Evolutionary conservation across 2,113 vertebrate species (phyloP), one percentile per base, ranked within the genome.

Genomic region (Accipiter cooperii): DNA sequence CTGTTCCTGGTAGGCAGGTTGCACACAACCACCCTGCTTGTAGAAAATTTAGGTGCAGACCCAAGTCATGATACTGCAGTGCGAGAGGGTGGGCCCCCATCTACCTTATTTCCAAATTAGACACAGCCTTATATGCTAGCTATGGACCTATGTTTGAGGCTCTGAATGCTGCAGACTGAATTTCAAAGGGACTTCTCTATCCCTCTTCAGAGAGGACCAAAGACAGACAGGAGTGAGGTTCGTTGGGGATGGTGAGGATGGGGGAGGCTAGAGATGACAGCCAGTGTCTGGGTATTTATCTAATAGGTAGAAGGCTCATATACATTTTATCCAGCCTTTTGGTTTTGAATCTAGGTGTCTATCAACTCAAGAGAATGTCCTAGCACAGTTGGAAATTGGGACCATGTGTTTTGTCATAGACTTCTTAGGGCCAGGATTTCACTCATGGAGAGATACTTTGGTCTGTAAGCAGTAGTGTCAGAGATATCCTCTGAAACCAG

Each of bases 41-140:
- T 54, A 52, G 91, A 84, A 89, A 61, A 77, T 47, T 7, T 24
- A 73, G 13, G 11, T 18, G 9, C n/a, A 49, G 34, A 61, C 24
- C 6, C 24, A 63, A 58, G 65, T 36, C n/a, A 9, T 18, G 38
- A 36, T 34, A 71, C 18, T 28, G 70, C 13, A 25, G 36, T 38
- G 34, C 0, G 4, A 89, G n/a, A 74, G 15, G 47, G 54, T 46
- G 29, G 55, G 11, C 7, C 7, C 9, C 14, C 1, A 0, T 36
- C 26, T 71, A 65, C 29, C 20, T 55, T 70, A 42, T 63, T 76
- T 90, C 44, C 33, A 65, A n/a, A 73, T 47, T 24, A 47, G 69
- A 68, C 13, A 29, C 33, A 63, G 25, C 28, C 1, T 40, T 60
- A 58, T n/a, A 33, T 34, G 12, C 26, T 52, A 51, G 6, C 10